phyloP scores from a whole-genome alignment of 2,888 invertebrate genomes.

The Lottia gigantea region DNA sequence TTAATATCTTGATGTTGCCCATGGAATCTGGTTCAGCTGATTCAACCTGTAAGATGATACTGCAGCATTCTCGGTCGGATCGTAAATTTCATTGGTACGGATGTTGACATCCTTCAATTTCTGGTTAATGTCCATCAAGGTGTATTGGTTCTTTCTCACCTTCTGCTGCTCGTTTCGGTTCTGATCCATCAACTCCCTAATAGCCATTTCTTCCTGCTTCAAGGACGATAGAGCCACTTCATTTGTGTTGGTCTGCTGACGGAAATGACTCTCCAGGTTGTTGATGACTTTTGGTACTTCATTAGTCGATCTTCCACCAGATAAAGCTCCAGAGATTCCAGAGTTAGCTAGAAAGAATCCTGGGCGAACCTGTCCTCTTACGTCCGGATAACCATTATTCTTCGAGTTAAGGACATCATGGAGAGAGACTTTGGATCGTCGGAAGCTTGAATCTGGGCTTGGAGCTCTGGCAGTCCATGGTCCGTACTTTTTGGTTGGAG shows the following conservation, averaged over 20 bases:
- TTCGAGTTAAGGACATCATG: background rate
- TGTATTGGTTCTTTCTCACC: conserved; percentile 33
- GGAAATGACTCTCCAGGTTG: conserved; percentile 17
- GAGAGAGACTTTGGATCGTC: background rate
- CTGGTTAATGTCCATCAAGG: conserved; percentile 31
- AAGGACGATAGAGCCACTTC: conserved; percentile 34
- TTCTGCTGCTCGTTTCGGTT: conserved; percentile 36
- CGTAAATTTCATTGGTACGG: conserved; percentile 30
- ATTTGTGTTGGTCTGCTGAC: conserved; percentile 18
- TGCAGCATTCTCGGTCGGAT: conserved; percentile 32
- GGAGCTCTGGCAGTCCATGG: background rate
- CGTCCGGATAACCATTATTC: background rate
- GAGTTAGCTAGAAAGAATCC: conserved; percentile 10
- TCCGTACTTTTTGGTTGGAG: background rate
- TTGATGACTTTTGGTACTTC: conserved; percentile 11
- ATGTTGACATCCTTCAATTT: conserved; percentile 35
- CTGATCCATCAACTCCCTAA: conserved; percentile 36
- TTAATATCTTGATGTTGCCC: conserved; percentile 26
- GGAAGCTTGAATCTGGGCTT: background rate
- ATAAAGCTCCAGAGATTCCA: background rate
- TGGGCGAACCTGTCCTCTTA: conserved; percentile 13
- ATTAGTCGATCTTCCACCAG: background rate
- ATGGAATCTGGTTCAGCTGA: conserved; percentile 36
- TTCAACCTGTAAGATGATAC: conserved; percentile 33
- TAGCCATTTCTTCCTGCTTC: conserved; percentile 38